Conservation (phyloP, 2,797 vertebrate species). For the Synanceia verrucosa region DNA sequence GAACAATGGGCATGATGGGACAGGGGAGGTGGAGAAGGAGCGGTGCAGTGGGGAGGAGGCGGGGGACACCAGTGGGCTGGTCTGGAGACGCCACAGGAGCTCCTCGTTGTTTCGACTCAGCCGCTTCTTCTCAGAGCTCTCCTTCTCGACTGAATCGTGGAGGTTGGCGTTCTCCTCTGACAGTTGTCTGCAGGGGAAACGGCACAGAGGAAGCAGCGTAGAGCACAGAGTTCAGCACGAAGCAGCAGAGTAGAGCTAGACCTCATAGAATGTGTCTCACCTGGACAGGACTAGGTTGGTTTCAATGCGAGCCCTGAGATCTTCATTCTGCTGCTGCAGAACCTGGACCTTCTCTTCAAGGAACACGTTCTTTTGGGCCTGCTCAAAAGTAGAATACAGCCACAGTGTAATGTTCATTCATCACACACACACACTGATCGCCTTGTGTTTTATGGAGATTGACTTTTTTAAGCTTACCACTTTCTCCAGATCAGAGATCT, state of each 20-base stretch:
- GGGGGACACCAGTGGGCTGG: slow-evolving; percentile 91
- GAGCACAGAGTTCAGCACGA: too few species aligned
- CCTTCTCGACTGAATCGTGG: slow-evolving; percentile 93
- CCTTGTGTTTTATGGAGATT: background rate
- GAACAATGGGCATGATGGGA: slow-evolving; percentile 74
- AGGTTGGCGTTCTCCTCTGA: slow-evolving; percentile 96
- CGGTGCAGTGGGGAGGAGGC: slow-evolving; percentile 87
- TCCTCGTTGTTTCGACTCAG: slow-evolving; percentile 96
- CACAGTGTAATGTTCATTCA: slow-evolving; percentile 66
- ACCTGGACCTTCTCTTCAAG: slow-evolving; percentile 95
- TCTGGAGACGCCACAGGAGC: slow-evolving; percentile 97
- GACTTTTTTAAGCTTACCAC: slow-evolving; percentile 88
- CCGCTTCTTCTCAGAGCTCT: slow-evolving; percentile 94
- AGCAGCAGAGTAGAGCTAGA: too few species aligned
- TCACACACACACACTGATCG: background rate
- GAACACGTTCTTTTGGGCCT: slow-evolving; percentile 94
- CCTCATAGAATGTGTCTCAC: slow-evolving; percentile 78
- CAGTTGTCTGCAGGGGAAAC: slow-evolving; percentile 85
- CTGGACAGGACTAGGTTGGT: slow-evolving; percentile 90
- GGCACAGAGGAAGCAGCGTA: background rate
- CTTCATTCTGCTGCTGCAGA: slow-evolving; percentile 97
- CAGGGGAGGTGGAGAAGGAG: slow-evolving; percentile 80
- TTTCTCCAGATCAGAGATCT: slow-evolving; percentile 93
- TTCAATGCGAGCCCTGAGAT: slow-evolving; percentile 92
- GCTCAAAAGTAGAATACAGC: slow-evolving; percentile 75